A percentile compares a stretch with the other conserved stretches of the same genome.
Conservation (phyloP, 2,113 vertebrate genomes). For the Genyomyrus donnyi region DNA sequence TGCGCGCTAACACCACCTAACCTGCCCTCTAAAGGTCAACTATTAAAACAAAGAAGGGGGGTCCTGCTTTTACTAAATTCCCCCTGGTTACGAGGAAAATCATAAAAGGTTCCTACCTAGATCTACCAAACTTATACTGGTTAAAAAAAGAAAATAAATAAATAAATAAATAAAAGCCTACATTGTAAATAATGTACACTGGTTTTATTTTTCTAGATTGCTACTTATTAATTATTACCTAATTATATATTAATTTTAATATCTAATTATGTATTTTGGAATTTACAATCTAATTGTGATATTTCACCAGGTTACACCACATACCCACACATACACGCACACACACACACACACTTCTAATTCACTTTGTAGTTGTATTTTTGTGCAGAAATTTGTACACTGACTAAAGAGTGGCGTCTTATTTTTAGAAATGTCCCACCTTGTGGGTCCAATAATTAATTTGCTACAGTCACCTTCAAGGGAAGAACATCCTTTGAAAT, state of each 20-base stretch:
- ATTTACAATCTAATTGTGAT: background rate
- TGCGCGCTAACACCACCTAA: background rate
- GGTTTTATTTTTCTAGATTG: background rate
- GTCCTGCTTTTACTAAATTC: background rate
- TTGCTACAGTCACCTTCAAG: background rate
- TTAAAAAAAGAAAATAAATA: too few species aligned
- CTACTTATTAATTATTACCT: background rate
- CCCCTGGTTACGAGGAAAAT: too few species aligned
- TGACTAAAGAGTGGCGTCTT: background rate
- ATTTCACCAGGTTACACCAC: background rate
- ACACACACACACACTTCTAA: background rate
- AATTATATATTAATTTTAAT: background rate
- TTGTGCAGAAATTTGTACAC: background rate
- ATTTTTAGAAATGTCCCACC: background rate
- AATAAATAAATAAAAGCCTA: background rate
- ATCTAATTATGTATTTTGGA: background rate
- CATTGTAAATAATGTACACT: background rate
- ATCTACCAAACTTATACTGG: too few species aligned
- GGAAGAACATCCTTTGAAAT: background rate
- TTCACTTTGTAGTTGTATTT: background rate
- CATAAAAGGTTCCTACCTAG: too few species aligned
- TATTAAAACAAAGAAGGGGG: background rate
- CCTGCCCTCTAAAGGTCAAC: background rate
- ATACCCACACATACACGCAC: background rate
- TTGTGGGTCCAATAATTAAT: background rate